A percentile compares a stretch with the other conserved stretches of the same genome.
These are phyloP conservation scores for Simalia tracyae DNA, from an alignment of 2,797 vertebrate genomes.

Conservation along the genomic window DNA sequence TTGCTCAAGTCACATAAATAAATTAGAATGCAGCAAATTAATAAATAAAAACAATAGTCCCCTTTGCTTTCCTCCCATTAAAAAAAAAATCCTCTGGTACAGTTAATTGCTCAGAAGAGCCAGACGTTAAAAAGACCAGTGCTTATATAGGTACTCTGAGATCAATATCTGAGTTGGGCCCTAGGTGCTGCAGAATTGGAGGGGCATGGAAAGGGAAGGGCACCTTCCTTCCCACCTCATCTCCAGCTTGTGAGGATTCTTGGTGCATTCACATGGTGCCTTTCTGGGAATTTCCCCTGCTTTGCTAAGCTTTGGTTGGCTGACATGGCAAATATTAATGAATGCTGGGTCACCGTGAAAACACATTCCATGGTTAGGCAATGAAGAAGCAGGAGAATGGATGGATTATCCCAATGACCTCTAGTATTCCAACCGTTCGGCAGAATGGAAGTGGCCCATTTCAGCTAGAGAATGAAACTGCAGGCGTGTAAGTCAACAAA, in stretches of 20 bases:
- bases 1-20: not conserved
- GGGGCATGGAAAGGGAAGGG: too few relatives aligned
- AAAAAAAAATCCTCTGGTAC: conserved; percentile 48
- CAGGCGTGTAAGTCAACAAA: not conserved
- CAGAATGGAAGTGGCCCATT: not conserved
- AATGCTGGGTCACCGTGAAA: not conserved
- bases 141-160: not conserved
- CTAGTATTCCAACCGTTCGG: not conserved
- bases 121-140: conserved; percentile 22
- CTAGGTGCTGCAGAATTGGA: not conserved
- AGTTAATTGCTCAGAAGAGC: conserved; percentile 77
- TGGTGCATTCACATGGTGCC: not conserved
- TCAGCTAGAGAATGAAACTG: not conserved
- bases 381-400: not conserved
- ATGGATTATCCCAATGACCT: not conserved
- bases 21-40: conserved; percentile 38
- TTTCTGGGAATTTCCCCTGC: not conserved
- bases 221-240: too few relatives aligned
- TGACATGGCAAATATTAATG: not conserved
- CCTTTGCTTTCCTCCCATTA: not conserved
- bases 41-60: conserved; percentile 39
- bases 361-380: not conserved
- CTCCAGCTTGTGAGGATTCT: not conserved
- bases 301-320: conserved; percentile 29
- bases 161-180: not conserved